Evolutionary conservation across 1,140 invertebrate genomes (phyloP), one percentile per base, ranked within the genome.

Genomic region (Pseudomyrmex gracilis): DNA sequence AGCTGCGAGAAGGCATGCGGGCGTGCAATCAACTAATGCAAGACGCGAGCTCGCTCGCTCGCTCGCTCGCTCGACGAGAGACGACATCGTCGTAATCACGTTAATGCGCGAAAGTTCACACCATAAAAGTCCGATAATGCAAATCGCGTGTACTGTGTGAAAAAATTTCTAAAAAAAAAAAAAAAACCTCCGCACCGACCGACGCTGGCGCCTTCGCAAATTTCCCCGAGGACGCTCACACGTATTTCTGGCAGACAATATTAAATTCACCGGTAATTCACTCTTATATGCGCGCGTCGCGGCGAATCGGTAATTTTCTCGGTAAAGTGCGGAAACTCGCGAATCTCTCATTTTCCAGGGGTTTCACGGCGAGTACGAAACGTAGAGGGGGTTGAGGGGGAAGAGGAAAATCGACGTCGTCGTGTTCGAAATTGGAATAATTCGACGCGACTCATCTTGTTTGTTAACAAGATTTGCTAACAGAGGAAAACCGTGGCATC

Each of bases 11-110:
- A 47, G 57, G 53, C 34, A 5, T 34, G 70, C 12, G 17, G 15
- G 15, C 53, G 9, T 43, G 76, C 45, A 80, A 80, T 80, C 76
- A 80, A 49, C 76, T 80, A 80, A 80, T 80, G 76, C 66, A 80
- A 80, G 76, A 68, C 1, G 53, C 34, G 43, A 34, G 34, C 34
- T 5, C 13, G 20, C 51, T 58, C 15, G 34, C 34, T 5, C 13
- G 20, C 51, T 58, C 15, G 2, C 51, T 57, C 47, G 13, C 43
- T 22, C 24, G 17, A 53, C 45, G 45, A 24, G 10, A 24, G 43
- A 49, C 60, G 60, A 70, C 51, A 13, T 58, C 53, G 34, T 34
- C 34, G 76, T 70, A 70, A 80, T 80, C 66, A 60, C 12, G 34
- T 70, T 80, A 70, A 80, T 70, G 66, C 64, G 53, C 53, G 20